These are phyloP conservation scores for Esox lucius DNA, from an alignment of 2,797 vertebrate species.

Conservation along the genomic window DNA sequence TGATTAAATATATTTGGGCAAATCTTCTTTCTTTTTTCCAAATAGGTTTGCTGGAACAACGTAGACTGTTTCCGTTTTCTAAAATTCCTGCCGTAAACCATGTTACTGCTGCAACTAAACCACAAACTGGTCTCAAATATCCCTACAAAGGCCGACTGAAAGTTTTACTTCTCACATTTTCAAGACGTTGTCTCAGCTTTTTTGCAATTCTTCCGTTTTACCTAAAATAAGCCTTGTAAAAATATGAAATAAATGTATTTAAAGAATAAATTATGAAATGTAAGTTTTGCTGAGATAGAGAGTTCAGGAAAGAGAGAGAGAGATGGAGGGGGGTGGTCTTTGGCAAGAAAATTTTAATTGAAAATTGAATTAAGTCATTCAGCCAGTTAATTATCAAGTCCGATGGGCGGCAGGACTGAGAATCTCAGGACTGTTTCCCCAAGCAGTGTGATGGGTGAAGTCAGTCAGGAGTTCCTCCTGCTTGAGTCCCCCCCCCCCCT, in stretches of 20 bases:
- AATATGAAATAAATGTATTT: background rate
- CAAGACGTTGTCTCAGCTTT: too few species aligned
- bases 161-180: too few species aligned
- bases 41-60: too few species aligned
- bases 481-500: too few species aligned
- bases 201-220: background rate
- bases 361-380: background rate
- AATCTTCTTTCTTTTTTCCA: too few species aligned
- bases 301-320: conserved; percentile 54
- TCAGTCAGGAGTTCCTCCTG: conserved; percentile 41
- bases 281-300: conserved; percentile 28
- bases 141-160: too few species aligned
- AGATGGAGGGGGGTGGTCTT: conserved; percentile 5
- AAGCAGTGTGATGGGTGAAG: conserved; percentile 26
- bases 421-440: conserved; percentile 13
- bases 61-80: too few species aligned
- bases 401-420: conserved; percentile 14
- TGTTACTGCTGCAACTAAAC: too few species aligned
- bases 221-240: background rate
- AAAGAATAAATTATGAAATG: background rate
- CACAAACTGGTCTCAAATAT: too few species aligned
- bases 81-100: too few species aligned
- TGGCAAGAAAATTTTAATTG: background rate
- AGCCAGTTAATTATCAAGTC: conserved; percentile 1
- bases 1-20: too few species aligned